Conservation (phyloP, 1,140 invertebrate genomes). For the Eupristina koningsbergeri region DNA sequence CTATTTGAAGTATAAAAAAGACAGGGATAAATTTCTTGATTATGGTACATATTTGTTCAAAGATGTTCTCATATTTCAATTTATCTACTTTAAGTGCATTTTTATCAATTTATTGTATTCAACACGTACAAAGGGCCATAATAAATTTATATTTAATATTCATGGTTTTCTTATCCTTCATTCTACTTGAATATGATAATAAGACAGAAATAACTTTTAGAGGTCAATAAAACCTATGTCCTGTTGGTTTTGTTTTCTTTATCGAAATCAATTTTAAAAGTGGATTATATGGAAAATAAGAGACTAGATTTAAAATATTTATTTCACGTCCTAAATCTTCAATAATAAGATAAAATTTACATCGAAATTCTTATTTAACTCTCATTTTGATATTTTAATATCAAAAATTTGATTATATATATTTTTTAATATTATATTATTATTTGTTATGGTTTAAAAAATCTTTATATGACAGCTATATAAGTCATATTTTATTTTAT, state of each 20-base stretch:
- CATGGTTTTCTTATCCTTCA: conserved; percentile 33
- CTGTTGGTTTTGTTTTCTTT: background rate
- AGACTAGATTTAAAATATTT: conserved; percentile 27
- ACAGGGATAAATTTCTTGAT: background rate
- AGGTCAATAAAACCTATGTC: conserved; percentile 33
- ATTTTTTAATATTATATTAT: background rate
- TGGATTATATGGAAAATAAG: conserved; percentile 14
- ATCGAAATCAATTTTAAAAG: conserved; percentile 26
- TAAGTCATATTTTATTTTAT: background rate
- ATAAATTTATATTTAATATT: conserved; percentile 42
- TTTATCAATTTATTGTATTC: background rate
- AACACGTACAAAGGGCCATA: background rate
- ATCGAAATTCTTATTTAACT: background rate
- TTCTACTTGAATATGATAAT: conserved; percentile 44
- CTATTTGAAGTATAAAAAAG: background rate
- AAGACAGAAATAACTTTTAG: conserved; percentile 15
- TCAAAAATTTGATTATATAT: background rate
- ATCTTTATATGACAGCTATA: too few relatives aligned
- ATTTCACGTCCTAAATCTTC: background rate
- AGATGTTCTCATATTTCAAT: background rate
- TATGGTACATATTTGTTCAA: background rate
- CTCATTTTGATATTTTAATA: background rate
- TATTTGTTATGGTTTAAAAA: too few relatives aligned
- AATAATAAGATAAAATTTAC: background rate
- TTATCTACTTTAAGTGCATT: background rate